Percentiles rank a stretch among this genome's conserved stretches.
These are phyloP conservation scores for Cyanoramphus novaezelandiae DNA, from an alignment of 2,113 vertebrate genomes.

Conservation along the genomic window DNA sequence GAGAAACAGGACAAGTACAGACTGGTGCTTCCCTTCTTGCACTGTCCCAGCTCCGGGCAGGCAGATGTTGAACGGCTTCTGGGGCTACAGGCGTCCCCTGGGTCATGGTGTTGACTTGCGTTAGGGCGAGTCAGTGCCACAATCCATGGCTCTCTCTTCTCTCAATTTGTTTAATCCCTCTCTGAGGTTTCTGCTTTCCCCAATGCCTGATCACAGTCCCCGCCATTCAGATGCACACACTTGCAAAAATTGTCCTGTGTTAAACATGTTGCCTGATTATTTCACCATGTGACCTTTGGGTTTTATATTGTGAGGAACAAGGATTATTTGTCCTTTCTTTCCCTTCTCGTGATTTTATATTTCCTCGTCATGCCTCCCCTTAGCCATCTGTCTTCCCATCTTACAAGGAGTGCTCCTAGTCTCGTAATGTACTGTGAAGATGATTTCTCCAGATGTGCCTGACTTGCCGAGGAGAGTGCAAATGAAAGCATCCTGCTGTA, in stretches of 20 bases:
- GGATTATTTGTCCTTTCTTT: background rate
- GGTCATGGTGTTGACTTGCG: background rate
- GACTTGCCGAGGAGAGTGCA: background rate
- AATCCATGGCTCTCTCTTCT: background rate
- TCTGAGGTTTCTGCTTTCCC: background rate
- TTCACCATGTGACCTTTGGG: background rate
- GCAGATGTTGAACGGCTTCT: background rate
- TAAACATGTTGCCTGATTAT: background rate
- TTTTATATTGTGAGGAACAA: background rate
- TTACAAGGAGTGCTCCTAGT: background rate
- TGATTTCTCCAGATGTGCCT: background rate
- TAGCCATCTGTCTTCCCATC: background rate
- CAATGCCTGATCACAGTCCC: background rate
- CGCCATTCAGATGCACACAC: background rate
- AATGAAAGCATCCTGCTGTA: background rate
- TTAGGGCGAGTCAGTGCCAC: background rate
- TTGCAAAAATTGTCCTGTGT: background rate
- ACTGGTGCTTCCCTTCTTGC: background rate
- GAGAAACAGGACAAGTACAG: conserved; percentile 6
- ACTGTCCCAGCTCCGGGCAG: background rate
- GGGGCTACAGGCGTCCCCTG: background rate
- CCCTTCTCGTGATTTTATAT: background rate
- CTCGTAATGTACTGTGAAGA: background rate
- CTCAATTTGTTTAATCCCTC: background rate
- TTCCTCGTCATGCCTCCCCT: background rate